Evolutionary conservation across 2,888 invertebrate genomes (phyloP).

Genomic region (Mythimna pallens): DNA sequence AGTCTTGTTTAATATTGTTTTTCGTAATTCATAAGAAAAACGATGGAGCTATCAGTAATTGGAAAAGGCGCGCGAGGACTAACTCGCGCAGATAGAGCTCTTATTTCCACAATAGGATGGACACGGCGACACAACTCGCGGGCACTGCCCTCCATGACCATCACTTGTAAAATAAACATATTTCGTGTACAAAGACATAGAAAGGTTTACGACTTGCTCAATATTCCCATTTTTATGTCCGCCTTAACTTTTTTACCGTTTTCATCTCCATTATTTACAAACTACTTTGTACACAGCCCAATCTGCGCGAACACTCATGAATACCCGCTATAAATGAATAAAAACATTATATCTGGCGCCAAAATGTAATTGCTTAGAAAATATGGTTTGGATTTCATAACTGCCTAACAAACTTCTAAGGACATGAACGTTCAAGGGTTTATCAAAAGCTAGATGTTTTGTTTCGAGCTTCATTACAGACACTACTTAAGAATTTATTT

Average conservation of each 20-base stretch:
- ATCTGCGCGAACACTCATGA: neutral
- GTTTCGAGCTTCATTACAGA: constrained; percentile 1
- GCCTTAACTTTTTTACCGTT: constrained; percentile 29
- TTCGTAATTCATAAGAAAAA: neutral
- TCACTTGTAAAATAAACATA: constrained; percentile 30
- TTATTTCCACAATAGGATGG: constrained; percentile 7
- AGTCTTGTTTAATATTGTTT: neutral
- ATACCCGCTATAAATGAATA: neutral
- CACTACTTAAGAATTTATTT: neutral
- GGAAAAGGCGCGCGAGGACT: neutral
- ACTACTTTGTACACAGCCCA: constrained; percentile 14
- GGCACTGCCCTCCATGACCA: constrained; percentile 21
- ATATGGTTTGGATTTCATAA: neutral
- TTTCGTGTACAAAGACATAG: constrained; percentile 36
- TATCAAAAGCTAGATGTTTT: constrained; percentile 2
- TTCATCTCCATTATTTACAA: constrained; percentile 36
- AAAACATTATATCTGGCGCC: neutral
- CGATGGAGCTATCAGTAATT: neutral
- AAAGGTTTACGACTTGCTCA: constrained; percentile 46
- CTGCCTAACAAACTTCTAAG: neutral
- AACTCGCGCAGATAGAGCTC: constrained; percentile 9
- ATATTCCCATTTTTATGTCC: constrained; percentile 29
- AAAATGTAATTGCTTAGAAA: neutral
- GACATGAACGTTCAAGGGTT: neutral
- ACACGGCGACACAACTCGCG: neutral